These are phyloP conservation scores for Coendou prehensilis DNA, from an alignment of 2,797 vertebrate species.

Conservation along the genomic window DNA sequence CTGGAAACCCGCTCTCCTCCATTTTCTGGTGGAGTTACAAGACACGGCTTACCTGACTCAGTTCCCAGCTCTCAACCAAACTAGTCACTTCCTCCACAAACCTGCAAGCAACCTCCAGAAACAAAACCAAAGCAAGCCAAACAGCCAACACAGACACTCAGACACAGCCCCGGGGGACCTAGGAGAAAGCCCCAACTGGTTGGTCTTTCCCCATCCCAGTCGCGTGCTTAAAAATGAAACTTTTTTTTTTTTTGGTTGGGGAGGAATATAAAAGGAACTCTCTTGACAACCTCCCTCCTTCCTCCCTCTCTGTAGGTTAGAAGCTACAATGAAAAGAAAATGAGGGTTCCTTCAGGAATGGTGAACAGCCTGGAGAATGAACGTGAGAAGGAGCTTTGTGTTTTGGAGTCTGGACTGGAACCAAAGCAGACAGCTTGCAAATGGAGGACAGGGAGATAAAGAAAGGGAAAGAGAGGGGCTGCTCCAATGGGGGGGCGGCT, in stretches of 20 bases:
- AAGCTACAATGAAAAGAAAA: slow-evolving; percentile 87
- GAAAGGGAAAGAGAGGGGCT: slow-evolving; percentile 89
- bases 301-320: slow-evolving; percentile 82
- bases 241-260: slow-evolving; percentile 85
- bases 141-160: slow-evolving; percentile 85
- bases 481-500: slow-evolving; percentile 84
- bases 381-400: slow-evolving; percentile 91
- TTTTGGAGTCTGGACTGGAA: slow-evolving; percentile 94
- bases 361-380: slow-evolving; percentile 88
- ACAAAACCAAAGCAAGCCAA: slow-evolving; percentile 85
- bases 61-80: slow-evolving; percentile 91
- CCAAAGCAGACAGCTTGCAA: slow-evolving; percentile 96
- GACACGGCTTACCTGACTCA: slow-evolving; percentile 98
- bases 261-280: slow-evolving; percentile 87
- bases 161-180: slow-evolving; percentile 85
- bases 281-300: slow-evolving; percentile 85
- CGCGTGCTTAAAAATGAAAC: slow-evolving; percentile 89
- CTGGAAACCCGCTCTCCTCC: slow-evolving; percentile 95
- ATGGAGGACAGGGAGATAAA: slow-evolving; percentile 96
- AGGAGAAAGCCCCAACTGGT: slow-evolving; percentile 87
- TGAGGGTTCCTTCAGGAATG: slow-evolving; percentile 89
- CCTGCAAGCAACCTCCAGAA: slow-evolving; percentile 90
- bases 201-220: slow-evolving; percentile 89
- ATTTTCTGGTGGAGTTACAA: slow-evolving; percentile 97
- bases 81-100: slow-evolving; percentile 91